These are phyloP conservation scores for Drosophila repletoides DNA, from an alignment of 1,140 invertebrate species.

Conservation along the genomic window DNA sequence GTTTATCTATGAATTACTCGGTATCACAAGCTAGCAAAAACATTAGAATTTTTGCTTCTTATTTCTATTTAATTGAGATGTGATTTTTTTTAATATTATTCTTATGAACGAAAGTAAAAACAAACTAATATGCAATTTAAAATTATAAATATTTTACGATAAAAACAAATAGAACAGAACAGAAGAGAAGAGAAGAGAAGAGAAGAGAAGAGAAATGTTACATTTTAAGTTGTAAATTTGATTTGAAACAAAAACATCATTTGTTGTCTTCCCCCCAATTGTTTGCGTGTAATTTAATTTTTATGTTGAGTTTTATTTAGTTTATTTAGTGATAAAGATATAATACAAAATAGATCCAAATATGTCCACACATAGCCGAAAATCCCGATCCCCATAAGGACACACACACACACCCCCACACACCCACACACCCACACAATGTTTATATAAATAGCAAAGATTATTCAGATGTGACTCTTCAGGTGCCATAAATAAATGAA, in stretches of 20 bases:
- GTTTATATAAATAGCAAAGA: slow-evolving; percentile 23
- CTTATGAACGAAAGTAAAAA: slow-evolving; percentile 30
- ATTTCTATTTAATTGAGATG: slow-evolving; percentile 59
- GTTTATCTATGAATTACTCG: slow-evolving; percentile 23
- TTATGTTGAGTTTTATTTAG: slow-evolving; percentile 73
- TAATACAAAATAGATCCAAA: slow-evolving; percentile 22
- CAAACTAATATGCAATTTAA: slow-evolving; percentile 36
- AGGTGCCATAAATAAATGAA: slow-evolving; percentile 64
- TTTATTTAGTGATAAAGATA: slow-evolving; percentile 48
- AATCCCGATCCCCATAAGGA: slow-evolving; percentile 2
- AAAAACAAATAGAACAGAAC: no score
- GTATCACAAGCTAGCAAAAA: slow-evolving; percentile 34
- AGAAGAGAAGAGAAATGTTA: no score
- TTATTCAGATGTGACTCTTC: slow-evolving; percentile 64
- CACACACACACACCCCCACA: background rate
- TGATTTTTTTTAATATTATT: slow-evolving; percentile 59
- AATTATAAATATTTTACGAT: no score
- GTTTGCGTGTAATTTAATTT: slow-evolving; percentile 71
- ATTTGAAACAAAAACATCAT: slow-evolving; percentile 42
- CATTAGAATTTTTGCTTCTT: slow-evolving; percentile 32
- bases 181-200: no score
- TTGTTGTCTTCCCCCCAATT: slow-evolving; percentile 70
- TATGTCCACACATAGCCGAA: slow-evolving; percentile 44
- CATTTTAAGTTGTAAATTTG: slow-evolving; percentile 34
- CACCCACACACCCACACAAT: background rate